Conservation (phyloP, 2,113 vertebrate species). For the Agelaius phoeniceus region DNA sequence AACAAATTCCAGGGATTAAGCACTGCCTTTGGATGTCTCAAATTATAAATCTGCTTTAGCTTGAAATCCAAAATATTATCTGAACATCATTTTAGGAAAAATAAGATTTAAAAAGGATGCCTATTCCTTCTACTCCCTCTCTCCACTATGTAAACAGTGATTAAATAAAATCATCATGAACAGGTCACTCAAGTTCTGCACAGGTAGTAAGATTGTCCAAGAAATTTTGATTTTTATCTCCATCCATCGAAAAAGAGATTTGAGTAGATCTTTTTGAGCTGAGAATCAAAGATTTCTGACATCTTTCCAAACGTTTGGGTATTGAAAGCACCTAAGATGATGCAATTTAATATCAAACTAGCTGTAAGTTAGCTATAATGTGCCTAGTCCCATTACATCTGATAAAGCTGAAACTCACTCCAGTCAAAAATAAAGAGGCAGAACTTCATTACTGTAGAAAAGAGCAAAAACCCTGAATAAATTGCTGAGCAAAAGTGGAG, state of each 20-base stretch:
- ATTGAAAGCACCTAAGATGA: not conserved
- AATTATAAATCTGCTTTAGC: not conserved
- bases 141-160: not conserved
- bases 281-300: not conserved
- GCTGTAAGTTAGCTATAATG: rapidly evolving
- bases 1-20: not conserved
- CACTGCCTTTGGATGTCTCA: not conserved
- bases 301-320: not conserved
- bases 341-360: not conserved
- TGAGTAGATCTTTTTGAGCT: not conserved
- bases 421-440: not conserved
- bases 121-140: not conserved
- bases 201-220: not conserved
- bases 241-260: not conserved
- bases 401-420: not conserved
- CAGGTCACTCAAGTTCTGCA: not conserved
- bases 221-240: not conserved
- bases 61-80: not conserved
- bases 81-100: not conserved
- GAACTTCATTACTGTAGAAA: not conserved
- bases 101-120: not conserved
- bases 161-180: not conserved
- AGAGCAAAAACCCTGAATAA: not conserved
- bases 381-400: not conserved
- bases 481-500: not conserved